These are phyloP conservation scores for Drosophila stalkeri DNA, from an alignment of 2,888 invertebrate genomes.

Conservation along the genomic window DNA sequence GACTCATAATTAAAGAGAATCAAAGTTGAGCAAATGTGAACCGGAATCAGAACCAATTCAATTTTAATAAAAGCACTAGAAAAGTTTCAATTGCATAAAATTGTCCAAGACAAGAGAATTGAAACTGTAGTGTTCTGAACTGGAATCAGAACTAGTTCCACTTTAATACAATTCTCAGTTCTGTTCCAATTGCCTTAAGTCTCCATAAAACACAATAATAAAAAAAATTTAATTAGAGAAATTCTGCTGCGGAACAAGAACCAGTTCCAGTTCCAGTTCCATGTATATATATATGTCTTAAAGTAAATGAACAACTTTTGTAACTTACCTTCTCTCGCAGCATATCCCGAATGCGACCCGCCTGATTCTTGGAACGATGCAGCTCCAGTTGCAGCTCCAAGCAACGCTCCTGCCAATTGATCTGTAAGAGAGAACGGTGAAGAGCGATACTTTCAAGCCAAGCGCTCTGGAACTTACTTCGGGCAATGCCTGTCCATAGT, in stretches of 20 bases:
- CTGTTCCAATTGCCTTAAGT: background rate
- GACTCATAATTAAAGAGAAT: background rate
- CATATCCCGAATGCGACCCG: conserved; percentile 94
- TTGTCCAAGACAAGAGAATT: no score
- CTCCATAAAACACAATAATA: background rate
- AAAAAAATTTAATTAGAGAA: rapidly evolving
- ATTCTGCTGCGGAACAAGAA: background rate
- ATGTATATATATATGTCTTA: background rate
- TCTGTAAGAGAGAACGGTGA: conserved; percentile 69
- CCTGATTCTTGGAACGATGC: conserved; percentile 94
- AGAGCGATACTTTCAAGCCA: no score
- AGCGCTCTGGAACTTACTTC: conserved; percentile 73
- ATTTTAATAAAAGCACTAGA: background rate
- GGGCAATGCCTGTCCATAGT: conserved; percentile 85
- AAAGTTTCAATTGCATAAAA: background rate
- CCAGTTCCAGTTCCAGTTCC: background rate
- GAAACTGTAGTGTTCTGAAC: background rate
- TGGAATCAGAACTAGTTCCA: background rate
- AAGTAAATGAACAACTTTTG: background rate
- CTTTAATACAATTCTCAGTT: background rate
- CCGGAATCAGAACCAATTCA: background rate
- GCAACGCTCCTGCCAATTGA: conserved; percentile 96
- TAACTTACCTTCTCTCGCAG: conserved; percentile 93
- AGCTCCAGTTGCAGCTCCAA: conserved; percentile 93
- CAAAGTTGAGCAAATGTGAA: background rate